These are phyloP conservation scores for Rhinogobius similis DNA, from an alignment of 2,113 vertebrate species.

Conservation along the genomic window DNA sequence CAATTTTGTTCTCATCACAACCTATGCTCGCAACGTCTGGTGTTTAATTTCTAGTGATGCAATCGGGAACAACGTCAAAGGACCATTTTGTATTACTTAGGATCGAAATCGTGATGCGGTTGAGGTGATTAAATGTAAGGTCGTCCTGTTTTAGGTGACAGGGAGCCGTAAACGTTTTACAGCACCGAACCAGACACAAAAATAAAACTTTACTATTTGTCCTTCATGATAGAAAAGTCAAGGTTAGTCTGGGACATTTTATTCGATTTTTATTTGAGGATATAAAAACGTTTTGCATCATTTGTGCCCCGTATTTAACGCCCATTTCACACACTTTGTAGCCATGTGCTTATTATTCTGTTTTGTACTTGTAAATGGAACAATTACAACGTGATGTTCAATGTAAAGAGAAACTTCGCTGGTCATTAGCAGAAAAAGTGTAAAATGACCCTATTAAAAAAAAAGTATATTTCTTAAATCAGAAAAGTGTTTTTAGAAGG, in stretches of 20 bases:
- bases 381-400: not conserved
- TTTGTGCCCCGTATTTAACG: not conserved
- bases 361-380: slow-evolving; percentile 3
- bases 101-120: not conserved
- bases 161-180: not conserved
- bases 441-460: not conserved
- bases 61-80: not conserved
- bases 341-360: not conserved
- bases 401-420: not conserved
- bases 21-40: not conserved
- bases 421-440: too few species aligned
- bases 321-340: slow-evolving; percentile 1
- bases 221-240: slow-evolving; percentile 6
- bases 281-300: slow-evolving; percentile 20
- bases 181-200: slow-evolving; percentile 6
- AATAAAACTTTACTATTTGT: not conserved
- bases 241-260: not conserved
- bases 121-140: not conserved
- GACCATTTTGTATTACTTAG: not conserved
- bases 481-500: not conserved
- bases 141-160: slow-evolving; percentile 1
- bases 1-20: not conserved
- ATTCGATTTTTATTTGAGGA: slow-evolving; percentile 25
- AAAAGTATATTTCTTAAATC: not conserved
- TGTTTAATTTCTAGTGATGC: not conserved